Evolutionary conservation across 2,113 vertebrate genomes (phyloP).

Genomic region (Limnothrissa miodon): DNA sequence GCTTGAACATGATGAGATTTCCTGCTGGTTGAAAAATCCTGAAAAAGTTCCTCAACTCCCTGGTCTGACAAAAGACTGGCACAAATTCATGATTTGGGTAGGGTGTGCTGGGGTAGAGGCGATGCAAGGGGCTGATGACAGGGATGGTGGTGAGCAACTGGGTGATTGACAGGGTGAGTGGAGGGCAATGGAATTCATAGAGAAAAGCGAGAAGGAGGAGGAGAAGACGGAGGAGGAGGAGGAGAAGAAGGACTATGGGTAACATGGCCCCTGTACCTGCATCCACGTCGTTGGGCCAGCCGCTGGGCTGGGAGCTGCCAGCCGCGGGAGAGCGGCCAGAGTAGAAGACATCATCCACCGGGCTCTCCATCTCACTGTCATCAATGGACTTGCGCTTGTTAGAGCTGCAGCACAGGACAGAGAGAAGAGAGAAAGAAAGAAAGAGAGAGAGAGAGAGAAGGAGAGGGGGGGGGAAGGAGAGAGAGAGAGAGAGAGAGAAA

Average conservation of each 20-base stretch:
- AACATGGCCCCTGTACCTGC: conserved; percentile 72
- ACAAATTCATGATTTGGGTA: neutral
- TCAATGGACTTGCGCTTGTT: conserved; percentile 95
- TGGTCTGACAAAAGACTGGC: neutral
- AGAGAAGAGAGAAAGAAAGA: neutral
- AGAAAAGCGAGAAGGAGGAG: neutral
- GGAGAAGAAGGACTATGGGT: conserved; percentile 39
- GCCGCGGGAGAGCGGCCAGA: conserved; percentile 88
- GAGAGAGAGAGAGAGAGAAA: neutral
- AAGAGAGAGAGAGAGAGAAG: neutral
- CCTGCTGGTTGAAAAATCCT: neutral
- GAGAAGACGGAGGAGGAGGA: neutral
- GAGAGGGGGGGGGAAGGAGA: neutral
- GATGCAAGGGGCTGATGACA: neutral
- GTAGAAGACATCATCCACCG: conserved; percentile 94
- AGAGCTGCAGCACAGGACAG: conserved; percentile 67
- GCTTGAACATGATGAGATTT: neutral
- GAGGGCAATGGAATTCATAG: neutral
- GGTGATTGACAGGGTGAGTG: neutral
- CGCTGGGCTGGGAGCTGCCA: conserved; percentile 87
- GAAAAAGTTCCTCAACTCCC: neutral
- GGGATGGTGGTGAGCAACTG: neutral
- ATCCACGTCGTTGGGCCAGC: conserved; percentile 91
- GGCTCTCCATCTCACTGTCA: conserved; percentile 95
- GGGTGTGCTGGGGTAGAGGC: neutral